Percentiles rank a stretch among this genome's conserved stretches.
phyloP scores from a whole-genome alignment of 2,113 vertebrate species.

The Petromus typicus region DNA sequence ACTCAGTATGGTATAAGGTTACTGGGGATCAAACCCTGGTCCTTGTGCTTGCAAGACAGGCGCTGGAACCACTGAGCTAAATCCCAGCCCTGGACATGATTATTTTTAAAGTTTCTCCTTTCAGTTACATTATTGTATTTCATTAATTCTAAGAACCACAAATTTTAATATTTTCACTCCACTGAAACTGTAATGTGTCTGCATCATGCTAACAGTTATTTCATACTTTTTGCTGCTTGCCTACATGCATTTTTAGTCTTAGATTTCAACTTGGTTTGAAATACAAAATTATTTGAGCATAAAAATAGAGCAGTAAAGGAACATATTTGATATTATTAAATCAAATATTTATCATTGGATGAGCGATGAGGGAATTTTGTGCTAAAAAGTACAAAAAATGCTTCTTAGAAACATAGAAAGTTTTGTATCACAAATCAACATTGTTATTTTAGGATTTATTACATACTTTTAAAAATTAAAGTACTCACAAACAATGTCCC shows the following conservation, averaged over 20 bases:
- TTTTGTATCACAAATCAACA: background rate
- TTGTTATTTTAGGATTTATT: conserved; percentile 17
- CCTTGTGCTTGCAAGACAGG: no score
- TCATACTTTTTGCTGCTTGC: background rate
- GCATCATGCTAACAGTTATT: background rate
- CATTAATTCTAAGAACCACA: conserved; percentile 1
- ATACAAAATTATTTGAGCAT: conserved; percentile 43
- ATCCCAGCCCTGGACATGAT: no score
- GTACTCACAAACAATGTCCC: background rate
- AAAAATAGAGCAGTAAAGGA: background rate
- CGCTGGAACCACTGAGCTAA: no score
- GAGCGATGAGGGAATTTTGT: background rate
- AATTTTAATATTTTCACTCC: conserved; percentile 38
- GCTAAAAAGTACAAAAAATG: conserved; percentile 35
- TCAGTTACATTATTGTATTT: background rate
- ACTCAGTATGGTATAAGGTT: no score
- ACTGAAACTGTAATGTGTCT: background rate
- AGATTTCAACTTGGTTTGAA: conserved; percentile 46
- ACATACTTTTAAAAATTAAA: conserved; percentile 20
- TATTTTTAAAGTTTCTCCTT: conserved; percentile 47
- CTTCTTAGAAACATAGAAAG: background rate
- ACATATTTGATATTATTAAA: conserved; percentile 21
- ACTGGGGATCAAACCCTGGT: no score
- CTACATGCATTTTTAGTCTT: background rate
- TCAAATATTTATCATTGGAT: conserved; percentile 31